Percentiles rank a stretch among this genome's conserved stretches.
Conservation (phyloP, 2,113 vertebrate genomes). For the Rattus rattus region DNA sequence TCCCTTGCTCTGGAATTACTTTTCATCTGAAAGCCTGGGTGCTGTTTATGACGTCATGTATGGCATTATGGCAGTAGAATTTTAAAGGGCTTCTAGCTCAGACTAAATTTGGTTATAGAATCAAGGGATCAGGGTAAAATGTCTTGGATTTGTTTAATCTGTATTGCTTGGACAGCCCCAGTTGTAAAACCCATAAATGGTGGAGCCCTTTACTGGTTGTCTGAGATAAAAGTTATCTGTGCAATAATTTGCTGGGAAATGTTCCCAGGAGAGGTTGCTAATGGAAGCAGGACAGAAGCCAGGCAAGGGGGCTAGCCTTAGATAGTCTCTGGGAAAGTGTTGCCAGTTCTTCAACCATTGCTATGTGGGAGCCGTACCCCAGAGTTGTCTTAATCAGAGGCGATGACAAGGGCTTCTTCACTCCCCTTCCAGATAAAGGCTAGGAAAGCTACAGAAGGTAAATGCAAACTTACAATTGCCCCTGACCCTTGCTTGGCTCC, state of each 20-base stretch:
- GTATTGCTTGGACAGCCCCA: slow-evolving; percentile 17
- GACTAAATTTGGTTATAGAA: slow-evolving; percentile 10
- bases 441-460: background rate
- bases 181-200: background rate
- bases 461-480: background rate
- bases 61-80: background rate
- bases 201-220: background rate
- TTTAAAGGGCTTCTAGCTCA: background rate
- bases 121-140: background rate
- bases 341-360: background rate
- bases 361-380: background rate
- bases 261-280: background rate
- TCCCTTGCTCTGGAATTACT: background rate
- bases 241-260: background rate
- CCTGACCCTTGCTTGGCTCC: background rate
- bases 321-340: background rate
- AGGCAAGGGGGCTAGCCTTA: background rate
- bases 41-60: background rate
- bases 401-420: background rate
- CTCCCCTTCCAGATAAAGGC: background rate
- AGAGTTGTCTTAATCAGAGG: background rate
- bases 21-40: background rate
- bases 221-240: slow-evolving; percentile 9
- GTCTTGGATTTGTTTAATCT: background rate
- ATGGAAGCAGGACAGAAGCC: background rate